Percentiles rank a stretch among this genome's conserved stretches.
phyloP scores from a whole-genome alignment of 2,888 invertebrate genomes.

The Muschampia plurimacula region DNA sequence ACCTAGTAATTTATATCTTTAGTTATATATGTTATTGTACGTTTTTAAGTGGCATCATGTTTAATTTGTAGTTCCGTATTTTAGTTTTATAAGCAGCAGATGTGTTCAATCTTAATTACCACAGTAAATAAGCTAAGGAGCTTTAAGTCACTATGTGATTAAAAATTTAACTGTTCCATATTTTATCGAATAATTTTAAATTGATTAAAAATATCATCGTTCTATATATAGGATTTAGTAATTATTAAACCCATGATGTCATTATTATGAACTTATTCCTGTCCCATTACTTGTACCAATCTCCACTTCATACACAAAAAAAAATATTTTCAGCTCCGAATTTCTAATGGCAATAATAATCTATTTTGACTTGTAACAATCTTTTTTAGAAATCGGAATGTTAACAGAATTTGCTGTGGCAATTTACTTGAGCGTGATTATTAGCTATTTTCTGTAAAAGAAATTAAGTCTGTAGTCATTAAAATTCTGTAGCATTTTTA shows the following conservation, averaged over 20 bases:
- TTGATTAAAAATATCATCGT: not conserved
- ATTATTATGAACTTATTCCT: no score
- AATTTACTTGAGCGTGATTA: constrained; percentile 2
- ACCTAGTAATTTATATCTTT: not conserved
- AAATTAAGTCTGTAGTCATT: not conserved
- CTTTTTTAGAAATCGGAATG: not conserved
- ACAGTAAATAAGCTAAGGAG: not conserved
- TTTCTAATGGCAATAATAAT: not conserved
- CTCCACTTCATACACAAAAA: no score
- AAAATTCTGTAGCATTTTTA: constrained; percentile 18
- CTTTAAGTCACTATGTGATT: not conserved
- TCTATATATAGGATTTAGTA: no score
- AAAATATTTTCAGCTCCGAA: no score
- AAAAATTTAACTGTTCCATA: no score
- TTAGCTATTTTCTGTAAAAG: constrained; percentile 11
- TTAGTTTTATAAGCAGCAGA: not conserved
- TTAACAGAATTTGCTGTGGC: constrained; percentile 4
- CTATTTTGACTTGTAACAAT: not conserved
- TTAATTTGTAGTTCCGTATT: not conserved
- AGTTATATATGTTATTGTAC: not conserved
- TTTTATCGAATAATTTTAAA: not conserved
- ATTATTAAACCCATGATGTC: no score
- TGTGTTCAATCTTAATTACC: constrained; percentile 4
- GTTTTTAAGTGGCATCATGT: not conserved
- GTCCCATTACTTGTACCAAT: no score